phyloP scores from a whole-genome alignment of 2,113 vertebrate species.

The Campylomormyrus tamandua region DNA sequence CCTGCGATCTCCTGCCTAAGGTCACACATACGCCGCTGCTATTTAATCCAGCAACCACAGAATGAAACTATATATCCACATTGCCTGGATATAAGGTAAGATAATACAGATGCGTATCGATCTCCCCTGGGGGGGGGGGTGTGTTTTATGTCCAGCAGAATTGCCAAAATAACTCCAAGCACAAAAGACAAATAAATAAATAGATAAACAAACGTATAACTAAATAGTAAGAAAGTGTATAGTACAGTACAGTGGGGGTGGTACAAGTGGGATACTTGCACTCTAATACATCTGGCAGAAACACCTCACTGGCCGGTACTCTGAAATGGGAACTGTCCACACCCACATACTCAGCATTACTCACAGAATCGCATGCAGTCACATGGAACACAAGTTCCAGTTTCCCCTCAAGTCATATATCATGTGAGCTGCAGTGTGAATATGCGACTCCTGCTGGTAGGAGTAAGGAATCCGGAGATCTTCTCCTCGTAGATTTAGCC shows the following conservation, averaged over 20 bases:
- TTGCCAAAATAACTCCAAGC: neutral
- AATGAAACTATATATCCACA: neutral
- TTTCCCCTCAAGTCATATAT: conserved; percentile 13
- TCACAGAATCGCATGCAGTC: neutral
- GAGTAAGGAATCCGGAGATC: neutral
- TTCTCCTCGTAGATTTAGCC: neutral
- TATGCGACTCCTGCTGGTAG: neutral
- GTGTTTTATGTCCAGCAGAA: neutral
- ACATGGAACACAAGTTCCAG: neutral
- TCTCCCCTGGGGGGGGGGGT: neutral
- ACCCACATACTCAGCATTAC: neutral
- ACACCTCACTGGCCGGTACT: neutral
- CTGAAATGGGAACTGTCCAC: neutral
- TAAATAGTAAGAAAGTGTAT: neutral
- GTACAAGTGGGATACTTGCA: neutral
- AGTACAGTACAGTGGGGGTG: neutral
- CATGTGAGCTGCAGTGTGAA: neutral
- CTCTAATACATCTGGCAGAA: neutral
- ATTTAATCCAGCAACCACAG: neutral
- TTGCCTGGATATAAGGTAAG: neutral
- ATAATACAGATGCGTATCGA: neutral
- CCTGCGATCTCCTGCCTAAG: neutral
- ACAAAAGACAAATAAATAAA: neutral
- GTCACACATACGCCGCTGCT: neutral
- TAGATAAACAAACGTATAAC: neutral